These are phyloP conservation scores for Nipponacmea schrenckii DNA, from an alignment of 2,888 invertebrate species.

Conservation along the genomic window DNA sequence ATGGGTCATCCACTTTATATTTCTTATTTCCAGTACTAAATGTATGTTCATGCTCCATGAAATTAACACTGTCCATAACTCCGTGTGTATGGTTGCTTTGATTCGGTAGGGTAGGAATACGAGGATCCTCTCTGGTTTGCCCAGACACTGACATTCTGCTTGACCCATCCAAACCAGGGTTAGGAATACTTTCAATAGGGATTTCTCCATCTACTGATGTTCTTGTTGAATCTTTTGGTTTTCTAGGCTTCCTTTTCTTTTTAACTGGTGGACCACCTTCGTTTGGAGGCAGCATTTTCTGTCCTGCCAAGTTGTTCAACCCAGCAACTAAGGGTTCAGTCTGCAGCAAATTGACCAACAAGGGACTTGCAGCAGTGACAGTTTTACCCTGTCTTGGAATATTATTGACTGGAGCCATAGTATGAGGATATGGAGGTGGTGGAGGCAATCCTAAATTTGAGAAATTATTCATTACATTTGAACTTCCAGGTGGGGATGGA, in stretches of 20 bases:
- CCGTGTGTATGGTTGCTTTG: constrained; percentile 5
- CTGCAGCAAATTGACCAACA: constrained; percentile 90
- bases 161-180: constrained; percentile 33
- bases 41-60: constrained; percentile 15
- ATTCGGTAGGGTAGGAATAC: constrained; percentile 2
- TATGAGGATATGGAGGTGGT: constrained; percentile 54
- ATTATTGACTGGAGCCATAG: constrained; percentile 50
- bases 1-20: constrained; percentile 24
- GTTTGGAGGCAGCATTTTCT: constrained; percentile 44
- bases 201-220: constrained; percentile 32
- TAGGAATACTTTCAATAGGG: constrained; percentile 39
- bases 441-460: constrained; percentile 46
- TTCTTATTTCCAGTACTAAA: constrained; percentile 18
- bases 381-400: constrained; percentile 48
- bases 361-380: constrained; percentile 78
- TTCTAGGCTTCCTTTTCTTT: constrained; percentile 48
- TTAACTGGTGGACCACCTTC: constrained; percentile 42
- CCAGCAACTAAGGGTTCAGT: constrained; percentile 73
- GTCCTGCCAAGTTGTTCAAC: constrained; percentile 39
- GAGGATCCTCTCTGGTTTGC: background rate
- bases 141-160: constrained; percentile 12
- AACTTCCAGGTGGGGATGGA: constrained; percentile 36
- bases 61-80: background rate
- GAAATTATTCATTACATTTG: constrained; percentile 26
- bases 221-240: constrained; percentile 43